These are phyloP conservation scores for Dipus sagitta DNA, from an alignment of 2,797 vertebrate species.

Conservation along the genomic window DNA sequence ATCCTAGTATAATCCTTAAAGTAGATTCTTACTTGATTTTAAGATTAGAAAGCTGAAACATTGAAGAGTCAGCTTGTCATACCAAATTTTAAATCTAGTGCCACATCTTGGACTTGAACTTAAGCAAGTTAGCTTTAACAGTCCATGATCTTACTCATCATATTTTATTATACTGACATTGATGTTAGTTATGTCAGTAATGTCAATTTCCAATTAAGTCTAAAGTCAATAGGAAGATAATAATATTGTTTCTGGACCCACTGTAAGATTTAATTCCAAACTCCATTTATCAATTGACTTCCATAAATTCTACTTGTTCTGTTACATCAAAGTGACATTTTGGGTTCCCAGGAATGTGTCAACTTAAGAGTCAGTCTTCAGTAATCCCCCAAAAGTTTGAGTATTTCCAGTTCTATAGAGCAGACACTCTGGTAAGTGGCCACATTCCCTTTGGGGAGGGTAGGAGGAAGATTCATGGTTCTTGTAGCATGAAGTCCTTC, in stretches of 20 bases:
- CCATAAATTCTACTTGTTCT: neutral
- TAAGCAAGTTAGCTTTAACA: neutral
- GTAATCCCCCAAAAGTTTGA: constrained; percentile 41
- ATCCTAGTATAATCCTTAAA: neutral
- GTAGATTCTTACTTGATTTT: neutral
- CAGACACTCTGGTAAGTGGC: neutral
- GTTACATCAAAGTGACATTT: constrained; percentile 40
- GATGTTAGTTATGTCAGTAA: neutral
- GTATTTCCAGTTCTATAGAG: constrained; percentile 45
- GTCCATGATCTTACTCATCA: neutral
- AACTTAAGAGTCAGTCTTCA: neutral
- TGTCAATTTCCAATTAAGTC: neutral
- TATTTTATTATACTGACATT: neutral
- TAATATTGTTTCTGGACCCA: neutral
- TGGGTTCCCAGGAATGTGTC: constrained; percentile 21
- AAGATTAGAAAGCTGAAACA: neutral
- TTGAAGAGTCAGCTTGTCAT: neutral
- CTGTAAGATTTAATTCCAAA: constrained; percentile 11
- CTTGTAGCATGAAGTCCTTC: neutral
- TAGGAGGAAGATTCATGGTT: constrained; percentile 9
- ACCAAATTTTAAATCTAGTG: neutral
- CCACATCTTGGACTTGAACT: neutral
- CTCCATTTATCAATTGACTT: neutral
- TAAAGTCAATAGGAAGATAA: neutral
- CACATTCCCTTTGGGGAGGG: neutral